Evolutionary conservation across 1,140 invertebrate species (phyloP).

Genomic region (Drosophila rufa): DNA sequence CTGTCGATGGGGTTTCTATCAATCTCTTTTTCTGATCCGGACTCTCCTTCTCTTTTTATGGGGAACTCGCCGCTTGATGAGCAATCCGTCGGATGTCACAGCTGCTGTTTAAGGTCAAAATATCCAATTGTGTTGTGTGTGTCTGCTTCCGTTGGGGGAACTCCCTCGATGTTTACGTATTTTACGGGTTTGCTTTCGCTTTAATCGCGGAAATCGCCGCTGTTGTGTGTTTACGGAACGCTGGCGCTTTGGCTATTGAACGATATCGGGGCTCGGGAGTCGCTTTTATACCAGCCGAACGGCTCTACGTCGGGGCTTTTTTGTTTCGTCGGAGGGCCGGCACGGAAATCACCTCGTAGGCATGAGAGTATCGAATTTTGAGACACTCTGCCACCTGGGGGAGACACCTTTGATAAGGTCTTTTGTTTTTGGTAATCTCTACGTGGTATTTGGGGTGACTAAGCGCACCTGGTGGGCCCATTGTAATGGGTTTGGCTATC

Average conservation of each 20-base stretch:
- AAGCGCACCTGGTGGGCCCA: conserved; percentile 33
- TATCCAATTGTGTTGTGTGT: conserved; percentile 59
- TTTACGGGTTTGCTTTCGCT: conserved; percentile 14
- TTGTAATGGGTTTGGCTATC: conserved; percentile 12
- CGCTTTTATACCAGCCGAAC: conserved; percentile 63
- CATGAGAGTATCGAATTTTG: conserved; percentile 28
- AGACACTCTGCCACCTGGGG: conserved; percentile 18
- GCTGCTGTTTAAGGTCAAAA: conserved; percentile 28
- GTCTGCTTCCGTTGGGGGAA: conserved; percentile 48
- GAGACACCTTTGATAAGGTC: conserved; percentile 51
- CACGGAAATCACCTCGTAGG: conserved; percentile 28
- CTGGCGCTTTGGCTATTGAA: conserved; percentile 56
- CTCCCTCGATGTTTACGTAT: conserved; percentile 37
- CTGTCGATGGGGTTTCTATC: conserved; percentile 13
- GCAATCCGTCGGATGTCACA: conserved; percentile 16
- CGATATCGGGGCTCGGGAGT: conserved; percentile 28
- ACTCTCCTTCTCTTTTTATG: conserved; percentile 11
- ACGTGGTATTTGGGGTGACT: conserved; percentile 28
- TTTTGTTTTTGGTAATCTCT: too few relatives aligned
- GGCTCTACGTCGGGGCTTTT: conserved; percentile 61
- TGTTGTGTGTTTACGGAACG: conserved; percentile 31
- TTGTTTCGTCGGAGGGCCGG: conserved; percentile 32
- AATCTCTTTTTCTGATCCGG: conserved; percentile 23
- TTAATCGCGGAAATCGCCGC: conserved; percentile 9
- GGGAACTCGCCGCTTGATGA: conserved; percentile 33